These are phyloP conservation scores for Cyprinus carpio DNA, from an alignment of 2,113 vertebrate genomes.

Conservation along the genomic window DNA sequence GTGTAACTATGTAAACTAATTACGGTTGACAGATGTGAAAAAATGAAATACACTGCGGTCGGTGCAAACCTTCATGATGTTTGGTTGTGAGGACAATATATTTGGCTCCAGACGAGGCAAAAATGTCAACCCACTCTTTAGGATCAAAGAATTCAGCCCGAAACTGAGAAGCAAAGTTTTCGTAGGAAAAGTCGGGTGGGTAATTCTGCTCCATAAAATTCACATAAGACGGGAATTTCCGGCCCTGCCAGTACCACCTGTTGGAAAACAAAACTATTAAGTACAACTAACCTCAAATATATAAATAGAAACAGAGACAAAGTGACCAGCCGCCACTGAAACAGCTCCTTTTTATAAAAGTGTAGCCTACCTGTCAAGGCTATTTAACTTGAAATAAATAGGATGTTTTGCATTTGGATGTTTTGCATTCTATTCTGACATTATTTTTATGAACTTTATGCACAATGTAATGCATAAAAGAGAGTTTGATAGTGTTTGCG, in stretches of 20 bases:
- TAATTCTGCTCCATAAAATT: slow-evolving; percentile 91
- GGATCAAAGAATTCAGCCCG: slow-evolving; percentile 90
- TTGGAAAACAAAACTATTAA: slow-evolving; percentile 17
- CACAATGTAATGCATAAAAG: too few relatives aligned
- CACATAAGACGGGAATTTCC: slow-evolving; percentile 78
- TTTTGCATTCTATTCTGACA: too few relatives aligned
- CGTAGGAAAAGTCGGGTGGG: slow-evolving; percentile 85
- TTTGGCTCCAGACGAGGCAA: slow-evolving; percentile 89
- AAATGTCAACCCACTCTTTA: slow-evolving; percentile 84
- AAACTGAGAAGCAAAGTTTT: slow-evolving; percentile 88
- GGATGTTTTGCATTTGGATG: too few relatives aligned
- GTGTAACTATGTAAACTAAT: neutral
- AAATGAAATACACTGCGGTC: neutral
- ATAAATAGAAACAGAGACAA: neutral
- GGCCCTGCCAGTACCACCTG: slow-evolving; percentile 91
- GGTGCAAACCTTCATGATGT: slow-evolving; percentile 90
- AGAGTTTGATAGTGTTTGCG: too few relatives aligned
- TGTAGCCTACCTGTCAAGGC: neutral
- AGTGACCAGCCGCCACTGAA: too few relatives aligned
- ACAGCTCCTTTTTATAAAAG: too few relatives aligned
- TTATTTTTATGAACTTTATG: too few relatives aligned
- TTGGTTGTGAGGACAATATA: slow-evolving; percentile 97
- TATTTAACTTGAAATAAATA: neutral
- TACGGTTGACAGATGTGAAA: neutral
- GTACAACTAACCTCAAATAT: neutral